A percentile compares a stretch with the other conserved stretches of the same genome.
Evolutionary conservation across 2,888 invertebrate species (phyloP).

Genomic region (Spilarctia lutea): DNA sequence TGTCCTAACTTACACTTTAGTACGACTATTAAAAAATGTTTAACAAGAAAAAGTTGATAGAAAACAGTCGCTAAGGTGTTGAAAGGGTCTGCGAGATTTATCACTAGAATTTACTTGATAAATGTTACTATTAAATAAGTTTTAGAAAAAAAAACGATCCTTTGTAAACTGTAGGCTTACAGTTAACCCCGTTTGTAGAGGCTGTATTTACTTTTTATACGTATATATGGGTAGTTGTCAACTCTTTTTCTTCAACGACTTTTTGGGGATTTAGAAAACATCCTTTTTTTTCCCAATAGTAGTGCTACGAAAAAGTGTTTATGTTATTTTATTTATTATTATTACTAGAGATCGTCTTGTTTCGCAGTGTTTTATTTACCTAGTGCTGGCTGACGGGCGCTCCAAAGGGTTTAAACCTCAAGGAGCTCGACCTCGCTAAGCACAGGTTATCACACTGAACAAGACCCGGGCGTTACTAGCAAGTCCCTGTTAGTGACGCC

Average conservation of each 20-base stretch:
- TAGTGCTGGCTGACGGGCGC: too few species aligned
- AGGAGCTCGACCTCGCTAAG: too few species aligned
- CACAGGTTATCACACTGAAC: too few species aligned
- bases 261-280: neutral
- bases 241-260: conserved; percentile 3
- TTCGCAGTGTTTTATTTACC: neutral
- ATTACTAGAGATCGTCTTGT: neutral
- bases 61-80: neutral
- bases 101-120: conserved; percentile 35
- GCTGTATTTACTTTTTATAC: neutral
- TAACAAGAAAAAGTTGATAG: neutral
- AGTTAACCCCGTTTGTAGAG: conserved; percentile 2
- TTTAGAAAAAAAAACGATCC: conserved; percentile 21
- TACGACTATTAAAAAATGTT: neutral
- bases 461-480: too few species aligned
- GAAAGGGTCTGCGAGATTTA: conserved; percentile 24
- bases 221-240: neutral
- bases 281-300: neutral
- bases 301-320: neutral
- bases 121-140: conserved; percentile 37
- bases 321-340: neutral
- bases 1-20: neutral
- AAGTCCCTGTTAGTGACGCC: too few species aligned
- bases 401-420: too few species aligned
- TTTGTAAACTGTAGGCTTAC: conserved; percentile 19